Evolutionary conservation across 2,888 invertebrate genomes (phyloP), one percentile per base, ranked within the genome.

Genomic region (Sericinus montela): DNA sequence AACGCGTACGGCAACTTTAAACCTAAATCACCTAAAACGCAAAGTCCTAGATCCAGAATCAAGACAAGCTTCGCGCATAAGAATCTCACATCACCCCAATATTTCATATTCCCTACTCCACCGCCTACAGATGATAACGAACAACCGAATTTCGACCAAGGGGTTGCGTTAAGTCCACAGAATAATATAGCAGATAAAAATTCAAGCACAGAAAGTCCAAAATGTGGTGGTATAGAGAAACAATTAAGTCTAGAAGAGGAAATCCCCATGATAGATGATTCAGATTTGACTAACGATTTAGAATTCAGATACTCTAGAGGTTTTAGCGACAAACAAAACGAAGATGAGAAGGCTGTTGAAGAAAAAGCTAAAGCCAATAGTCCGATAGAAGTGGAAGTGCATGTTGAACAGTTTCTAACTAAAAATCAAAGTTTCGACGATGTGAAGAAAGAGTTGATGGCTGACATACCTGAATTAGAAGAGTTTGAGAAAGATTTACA

Each of bases 11-110:
- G 63, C 0, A 75, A 69, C 36, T 53, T 87, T 6, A 83, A 86
- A 68, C 89, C 84, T 30, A 88, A 80, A 60, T 89, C 80, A 28
- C 90, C 82, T 0, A 87, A 79, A 57, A 89, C 86, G 32, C 90
- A 75, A 77, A 90, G 75, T 70, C 92, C 92, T 1, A 82, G 92
- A 52, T 90, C 91, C 1, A 82, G 91, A 68, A 92, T 92, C 23
- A 92, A 91, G 63, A 92, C 92, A 0, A 76, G 73, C 0, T 91
- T 91, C 58, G 84, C 89, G 7, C 89, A 89, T 57, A 89, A 86
- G 75, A 84, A 82, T 78, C 49, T 90, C 7, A 67, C 80, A 1
- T 75, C 87, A 3, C 89, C 89, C 1, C 89, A 89, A 49, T 88
- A 88, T 65, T 89, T 89, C 44, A 67, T 89, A 34, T 89, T 89